These are phyloP conservation scores for Hypocryptadius cinnamomeus DNA, from an alignment of 2,113 vertebrate genomes.

Conservation along the genomic window DNA sequence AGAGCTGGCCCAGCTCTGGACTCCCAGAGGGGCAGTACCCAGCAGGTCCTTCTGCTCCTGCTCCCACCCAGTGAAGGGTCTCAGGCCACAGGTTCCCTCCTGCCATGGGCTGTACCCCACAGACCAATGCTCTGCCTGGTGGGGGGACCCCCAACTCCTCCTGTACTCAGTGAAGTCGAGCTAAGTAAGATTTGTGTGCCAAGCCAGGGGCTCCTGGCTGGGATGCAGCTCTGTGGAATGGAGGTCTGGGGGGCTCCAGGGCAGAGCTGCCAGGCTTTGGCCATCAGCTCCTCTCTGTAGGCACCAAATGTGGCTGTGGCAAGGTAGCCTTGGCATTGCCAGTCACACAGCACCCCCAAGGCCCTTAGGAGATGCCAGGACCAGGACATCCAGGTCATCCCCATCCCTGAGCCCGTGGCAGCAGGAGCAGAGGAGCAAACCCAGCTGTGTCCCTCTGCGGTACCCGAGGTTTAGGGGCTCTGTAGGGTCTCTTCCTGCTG, in stretches of 20 bases:
- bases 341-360: background rate
- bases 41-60: background rate
- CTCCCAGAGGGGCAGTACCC: fast-evolving
- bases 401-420: background rate
- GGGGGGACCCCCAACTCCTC: background rate
- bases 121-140: background rate
- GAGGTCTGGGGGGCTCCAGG: too few species aligned
- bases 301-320: fast-evolving
- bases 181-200: fast-evolving
- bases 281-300: background rate
- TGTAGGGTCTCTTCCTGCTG: background rate
- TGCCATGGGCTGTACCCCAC: background rate
- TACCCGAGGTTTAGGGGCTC: background rate
- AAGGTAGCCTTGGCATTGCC: fast-evolving
- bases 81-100: fast-evolving
- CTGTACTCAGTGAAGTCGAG: fast-evolving
- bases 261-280: background rate
- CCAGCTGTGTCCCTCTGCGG: fast-evolving
- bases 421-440: background rate
- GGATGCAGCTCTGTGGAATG: fast-evolving
- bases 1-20: background rate
- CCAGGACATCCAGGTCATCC: fast-evolving
- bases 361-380: background rate
- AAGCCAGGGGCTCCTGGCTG: background rate
- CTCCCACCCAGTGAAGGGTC: background rate